Base-by-base conservation (phyloP, 2,888 invertebrate genomes). In the Pyralis farinalis region DNA sequence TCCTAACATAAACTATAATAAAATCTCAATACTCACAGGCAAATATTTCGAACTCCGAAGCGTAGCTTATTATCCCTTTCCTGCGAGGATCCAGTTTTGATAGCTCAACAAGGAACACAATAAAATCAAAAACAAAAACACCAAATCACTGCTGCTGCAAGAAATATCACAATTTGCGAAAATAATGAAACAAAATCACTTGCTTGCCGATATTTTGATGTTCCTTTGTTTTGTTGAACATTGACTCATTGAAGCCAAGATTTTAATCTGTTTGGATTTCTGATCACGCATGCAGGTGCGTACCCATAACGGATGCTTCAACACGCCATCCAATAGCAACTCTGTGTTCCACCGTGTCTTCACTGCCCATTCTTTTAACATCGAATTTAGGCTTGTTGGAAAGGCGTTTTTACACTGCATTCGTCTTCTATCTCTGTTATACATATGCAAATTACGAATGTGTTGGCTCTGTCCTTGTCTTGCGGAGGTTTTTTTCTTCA, bases 51-150 rank as follows among this genome's bases (percentile, higher is more conserved):
- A 59, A 63, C 44, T 45, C 53, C 7, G 55, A 52, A 16, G 71
- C 63, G 7, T 69, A 64, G 8, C 75, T 72, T 43, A 73, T 58
- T 64, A 80, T 66, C 0, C 71, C 71, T 63, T 56, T 65, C 1
- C 80, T 55, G 46, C 78, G 58, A 0, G 79, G 75, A 78, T 82
- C 80, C 82, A 82, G 72, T 43, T 72, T 79, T 61, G 39, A 34
- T 21, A 46, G 46, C 40, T 39, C 34, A 28, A 30, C 35, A n/a
- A n/a, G n/a, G n/a, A n/a, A n/a, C n/a, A n/a, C n/a, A 40, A 34
- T 47, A 47, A 54, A 43, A 55, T 37, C 36, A 40, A 43, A 48
- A 46, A 53, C 29, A 39, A 37, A 42, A 42, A 40, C 44, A 44
- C 29, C 34, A 48, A 54, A 40, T 42, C 37, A 42, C 34, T 30